Base-by-base conservation (phyloP, 2,113 vertebrate species). In the Psephotus haematonotus region DNA sequence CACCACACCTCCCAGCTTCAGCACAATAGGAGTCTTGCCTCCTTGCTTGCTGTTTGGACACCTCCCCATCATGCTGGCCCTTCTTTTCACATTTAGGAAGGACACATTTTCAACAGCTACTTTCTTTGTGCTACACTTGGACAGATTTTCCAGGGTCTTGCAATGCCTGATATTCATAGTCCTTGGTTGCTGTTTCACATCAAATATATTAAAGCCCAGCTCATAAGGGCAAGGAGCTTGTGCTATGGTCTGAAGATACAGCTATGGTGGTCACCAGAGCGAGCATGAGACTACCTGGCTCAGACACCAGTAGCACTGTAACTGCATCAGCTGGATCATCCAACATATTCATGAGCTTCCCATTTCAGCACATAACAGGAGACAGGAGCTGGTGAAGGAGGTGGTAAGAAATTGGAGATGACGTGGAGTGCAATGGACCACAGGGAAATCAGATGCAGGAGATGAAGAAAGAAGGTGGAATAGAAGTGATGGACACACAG, bases 11-110 rank as follows among this genome's bases (percentile, higher is more conserved):
- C n/a, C 27, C 44, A 76, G 12, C 57, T 82, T 47, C 49, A 52
- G 71, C 29, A 52, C 25, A 53, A 33, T 2, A 43, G 37, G 13
- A 52, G 8, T 8, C 22, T 82, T 60, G 12, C 11, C 50, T 67
- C 50, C 25, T 82, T 71, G 19, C 19, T 59, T 74, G 29, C 49
- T 64, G 28, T 71, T 67, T 37, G n/a, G 31, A 25, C n/a, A 37
- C 50, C n/a, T 33, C 22, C 22, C 43, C 2, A 2, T 72, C 37
- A 83, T 0, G 0, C 4, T 69, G 8, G 28, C 5, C 17, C 20
- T 57, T 70, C 13, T 72, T 67, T 80, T 29, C 9, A 20, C 17
- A 4, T 52, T 65, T 44, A 83, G 71, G 33, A 95, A 60, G 16
- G 44, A 82, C 6, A 23, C 0, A 24, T 47, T 83, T 88, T 88